Conservation (phyloP, 2,113 vertebrate genomes). For the Gorilla gorilla region DNA sequence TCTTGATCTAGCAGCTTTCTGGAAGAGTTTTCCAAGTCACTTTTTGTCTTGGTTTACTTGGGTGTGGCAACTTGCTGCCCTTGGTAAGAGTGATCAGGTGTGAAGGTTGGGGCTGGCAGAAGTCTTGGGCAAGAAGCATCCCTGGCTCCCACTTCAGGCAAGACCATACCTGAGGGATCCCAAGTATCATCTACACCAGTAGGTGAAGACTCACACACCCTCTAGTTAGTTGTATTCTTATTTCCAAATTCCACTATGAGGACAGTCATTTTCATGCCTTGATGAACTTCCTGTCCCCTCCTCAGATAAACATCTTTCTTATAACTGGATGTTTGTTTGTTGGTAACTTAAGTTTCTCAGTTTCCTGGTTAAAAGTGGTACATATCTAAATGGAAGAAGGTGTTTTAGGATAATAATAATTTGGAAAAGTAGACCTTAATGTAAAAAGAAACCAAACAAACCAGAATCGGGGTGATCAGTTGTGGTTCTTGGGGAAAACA, state of each 20-base stretch:
- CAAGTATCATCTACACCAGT: background rate
- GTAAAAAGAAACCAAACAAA: background rate
- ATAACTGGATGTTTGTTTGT: background rate
- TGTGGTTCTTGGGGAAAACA: background rate
- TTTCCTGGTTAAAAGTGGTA: background rate
- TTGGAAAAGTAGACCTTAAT: background rate
- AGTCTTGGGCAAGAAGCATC: background rate
- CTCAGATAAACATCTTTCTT: background rate
- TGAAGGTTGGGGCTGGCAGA: background rate
- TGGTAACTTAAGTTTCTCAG: background rate
- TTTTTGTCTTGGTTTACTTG: background rate
- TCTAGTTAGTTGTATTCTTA: background rate
- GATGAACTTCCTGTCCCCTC: background rate
- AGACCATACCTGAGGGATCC: background rate
- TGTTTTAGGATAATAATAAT: background rate
- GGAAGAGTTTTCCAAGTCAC: background rate
- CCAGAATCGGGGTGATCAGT: background rate
- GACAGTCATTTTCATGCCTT: background rate
- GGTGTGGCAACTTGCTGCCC: background rate
- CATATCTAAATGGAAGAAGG: background rate
- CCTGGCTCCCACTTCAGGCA: background rate
- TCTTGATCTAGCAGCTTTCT: background rate
- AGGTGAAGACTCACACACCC: background rate
- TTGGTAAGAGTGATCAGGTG: background rate
- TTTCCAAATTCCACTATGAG: background rate